These are phyloP conservation scores for Limnodromus scolopaceus DNA, from an alignment of 2,797 vertebrate genomes.

Conservation along the genomic window DNA sequence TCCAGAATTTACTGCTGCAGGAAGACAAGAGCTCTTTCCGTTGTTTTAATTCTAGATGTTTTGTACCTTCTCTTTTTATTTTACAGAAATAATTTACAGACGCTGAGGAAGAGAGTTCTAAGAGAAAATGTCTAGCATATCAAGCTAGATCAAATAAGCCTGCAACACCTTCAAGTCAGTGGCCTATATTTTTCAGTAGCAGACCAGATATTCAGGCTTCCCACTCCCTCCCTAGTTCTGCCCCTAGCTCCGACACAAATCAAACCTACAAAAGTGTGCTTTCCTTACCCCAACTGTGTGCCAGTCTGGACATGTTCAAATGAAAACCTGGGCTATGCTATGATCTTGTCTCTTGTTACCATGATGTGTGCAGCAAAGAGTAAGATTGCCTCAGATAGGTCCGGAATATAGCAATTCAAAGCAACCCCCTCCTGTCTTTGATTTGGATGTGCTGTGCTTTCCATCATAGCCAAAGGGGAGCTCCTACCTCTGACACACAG, in stretches of 20 bases:
- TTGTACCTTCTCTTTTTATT: neutral
- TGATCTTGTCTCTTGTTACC: conserved; percentile 28
- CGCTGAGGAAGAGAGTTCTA: neutral
- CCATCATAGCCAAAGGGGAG: conserved; percentile 58
- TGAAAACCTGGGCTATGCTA: neutral
- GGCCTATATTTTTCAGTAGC: neutral
- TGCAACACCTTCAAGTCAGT: neutral
- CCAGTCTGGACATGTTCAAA: conserved; percentile 42
- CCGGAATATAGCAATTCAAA: conserved; percentile 15
- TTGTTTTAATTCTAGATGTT: neutral
- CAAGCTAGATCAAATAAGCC: neutral
- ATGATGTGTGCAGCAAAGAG: neutral
- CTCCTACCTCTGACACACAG: conserved; percentile 61
- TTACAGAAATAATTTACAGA: neutral
- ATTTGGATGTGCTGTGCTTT: conserved; percentile 40
- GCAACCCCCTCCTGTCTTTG: conserved; percentile 22
- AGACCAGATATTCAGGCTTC: conserved; percentile 52
- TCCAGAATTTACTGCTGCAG: conserved; percentile 4
- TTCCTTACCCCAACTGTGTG: neutral
- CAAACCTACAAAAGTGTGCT: neutral
- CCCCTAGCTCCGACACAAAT: conserved; percentile 25
- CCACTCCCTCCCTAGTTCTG: neutral
- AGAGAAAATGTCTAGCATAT: neutral
- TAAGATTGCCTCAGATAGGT: conserved; percentile 37
- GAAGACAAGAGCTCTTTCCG: neutral